A percentile compares a stretch with the other conserved stretches of the same genome.
Evolutionary conservation across 1,140 invertebrate genomes (phyloP).

Genomic region (Tetranychus urticae): DNA sequence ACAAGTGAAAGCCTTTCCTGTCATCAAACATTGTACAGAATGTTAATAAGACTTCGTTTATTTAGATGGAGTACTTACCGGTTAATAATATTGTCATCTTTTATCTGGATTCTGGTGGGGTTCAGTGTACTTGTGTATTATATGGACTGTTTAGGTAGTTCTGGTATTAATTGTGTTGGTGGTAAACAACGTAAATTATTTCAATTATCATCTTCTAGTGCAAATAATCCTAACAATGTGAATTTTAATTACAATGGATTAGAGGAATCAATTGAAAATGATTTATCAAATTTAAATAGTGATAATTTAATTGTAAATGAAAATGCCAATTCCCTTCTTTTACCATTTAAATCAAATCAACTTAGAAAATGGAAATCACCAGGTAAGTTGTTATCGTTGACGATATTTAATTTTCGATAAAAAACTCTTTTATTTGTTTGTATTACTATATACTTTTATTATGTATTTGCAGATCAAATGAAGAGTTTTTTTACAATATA

Average conservation of each 20-base stretch:
- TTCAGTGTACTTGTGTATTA: conserved; percentile 75
- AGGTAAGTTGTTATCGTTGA: neutral
- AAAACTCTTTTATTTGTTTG: neutral
- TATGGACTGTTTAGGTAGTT: conserved; percentile 32
- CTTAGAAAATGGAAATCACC: conserved; percentile 3
- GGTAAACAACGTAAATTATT: neutral
- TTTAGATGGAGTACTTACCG: conserved; percentile 59
- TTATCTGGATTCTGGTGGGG: conserved; percentile 84
- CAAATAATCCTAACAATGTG: neutral
- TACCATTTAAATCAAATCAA: conserved; percentile 2
- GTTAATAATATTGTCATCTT: conserved; percentile 71
- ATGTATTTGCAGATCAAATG: neutral
- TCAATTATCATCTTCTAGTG: neutral
- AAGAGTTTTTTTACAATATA: no score
- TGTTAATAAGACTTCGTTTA: neutral
- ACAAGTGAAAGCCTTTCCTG: no score
- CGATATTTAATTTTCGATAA: no score
- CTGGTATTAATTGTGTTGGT: neutral
- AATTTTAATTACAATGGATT: neutral
- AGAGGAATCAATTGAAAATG: neutral
- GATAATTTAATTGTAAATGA: neutral
- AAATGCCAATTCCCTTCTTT: neutral
- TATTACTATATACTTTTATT: no score
- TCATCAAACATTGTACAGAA: neutral
- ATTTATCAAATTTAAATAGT: neutral